phyloP scores from a whole-genome alignment of 2,797 vertebrate genomes.

The Coendou prehensilis region DNA sequence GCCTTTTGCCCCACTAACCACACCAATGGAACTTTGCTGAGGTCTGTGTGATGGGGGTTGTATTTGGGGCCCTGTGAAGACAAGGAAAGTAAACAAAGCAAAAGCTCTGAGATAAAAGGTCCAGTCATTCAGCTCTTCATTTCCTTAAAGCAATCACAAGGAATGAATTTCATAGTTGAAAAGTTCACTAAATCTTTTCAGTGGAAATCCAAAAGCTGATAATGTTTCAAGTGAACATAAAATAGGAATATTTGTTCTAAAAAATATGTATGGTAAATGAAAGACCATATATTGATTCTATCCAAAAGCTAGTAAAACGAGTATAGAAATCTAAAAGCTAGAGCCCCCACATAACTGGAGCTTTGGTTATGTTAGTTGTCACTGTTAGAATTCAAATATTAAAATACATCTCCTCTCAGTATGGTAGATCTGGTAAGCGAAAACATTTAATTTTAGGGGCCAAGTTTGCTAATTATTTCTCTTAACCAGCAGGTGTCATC shows the following conservation, averaged over 20 bases:
- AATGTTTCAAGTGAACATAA: not conserved
- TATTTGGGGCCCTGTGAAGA: not conserved
- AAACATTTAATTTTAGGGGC: not conserved
- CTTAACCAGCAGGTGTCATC: slow-evolving; percentile 78
- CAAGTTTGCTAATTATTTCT: not conserved
- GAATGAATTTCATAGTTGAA: not conserved
- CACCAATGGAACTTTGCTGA: not conserved
- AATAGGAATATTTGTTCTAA: not conserved
- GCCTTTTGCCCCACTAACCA: not conserved
- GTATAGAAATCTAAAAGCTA: not conserved
- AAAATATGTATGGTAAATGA: not conserved
- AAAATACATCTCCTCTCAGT: not conserved
- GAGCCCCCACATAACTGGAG: no score
- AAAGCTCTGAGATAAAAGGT: not conserved
- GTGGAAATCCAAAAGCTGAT: slow-evolving; percentile 19
- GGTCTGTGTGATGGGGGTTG: not conserved
- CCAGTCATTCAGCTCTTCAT: not conserved
- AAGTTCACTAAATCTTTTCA: slow-evolving; percentile 22
- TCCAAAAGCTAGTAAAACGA: not conserved
- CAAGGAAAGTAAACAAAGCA: not conserved
- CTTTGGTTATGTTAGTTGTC: not conserved
- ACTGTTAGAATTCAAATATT: not conserved
- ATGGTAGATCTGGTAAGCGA: not conserved
- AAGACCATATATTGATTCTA: not conserved
- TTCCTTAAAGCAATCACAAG: slow-evolving; percentile 8